A percentile compares a stretch with the other conserved stretches of the same genome.
Evolutionary conservation across 2,888 invertebrate species (phyloP).

Genomic region (Microctonus hyperodae): DNA sequence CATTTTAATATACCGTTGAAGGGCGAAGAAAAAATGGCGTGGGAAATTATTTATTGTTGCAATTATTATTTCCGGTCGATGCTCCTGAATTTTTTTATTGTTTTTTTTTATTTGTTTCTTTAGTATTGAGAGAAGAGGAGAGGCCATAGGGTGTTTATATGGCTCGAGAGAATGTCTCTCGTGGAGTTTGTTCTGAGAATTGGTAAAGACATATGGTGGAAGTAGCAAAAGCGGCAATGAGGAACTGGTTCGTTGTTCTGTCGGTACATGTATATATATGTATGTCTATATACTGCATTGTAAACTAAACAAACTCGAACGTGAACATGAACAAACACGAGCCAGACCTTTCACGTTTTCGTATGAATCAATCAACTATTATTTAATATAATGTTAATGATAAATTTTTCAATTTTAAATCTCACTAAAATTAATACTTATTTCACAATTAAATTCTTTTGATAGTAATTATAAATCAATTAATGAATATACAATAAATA

Average conservation of each 20-base stretch:
- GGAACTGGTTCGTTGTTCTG: constrained; percentile 10
- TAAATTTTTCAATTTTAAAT: too few species aligned
- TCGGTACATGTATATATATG: not conserved
- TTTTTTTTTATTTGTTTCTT: not conserved
- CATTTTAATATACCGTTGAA: too few species aligned
- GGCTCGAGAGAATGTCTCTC: constrained; percentile 3
- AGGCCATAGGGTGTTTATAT: constrained; percentile 1
- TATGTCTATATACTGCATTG: not conserved
- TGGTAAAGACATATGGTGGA: not conserved
- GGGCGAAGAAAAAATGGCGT: too few species aligned
- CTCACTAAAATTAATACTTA: too few species aligned
- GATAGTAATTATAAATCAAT: too few species aligned
- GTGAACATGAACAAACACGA: constrained; percentile 21
- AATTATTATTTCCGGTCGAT: not conserved
- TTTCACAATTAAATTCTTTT: too few species aligned
- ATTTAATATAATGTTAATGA: constrained; percentile 34
- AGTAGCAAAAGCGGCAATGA: constrained; percentile 3
- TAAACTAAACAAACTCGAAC: constrained; percentile 15
- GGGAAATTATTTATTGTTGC: not conserved
- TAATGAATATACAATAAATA: too few species aligned
- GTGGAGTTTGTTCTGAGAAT: not conserved
- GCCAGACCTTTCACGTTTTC: constrained; percentile 38
- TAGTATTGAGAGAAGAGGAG: not conserved
- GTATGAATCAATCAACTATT: constrained; percentile 26
- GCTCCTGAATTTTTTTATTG: constrained; percentile 4